These are phyloP conservation scores for Rhinolophus sinicus DNA, from an alignment of 2,113 vertebrate genomes.

Conservation along the genomic window DNA sequence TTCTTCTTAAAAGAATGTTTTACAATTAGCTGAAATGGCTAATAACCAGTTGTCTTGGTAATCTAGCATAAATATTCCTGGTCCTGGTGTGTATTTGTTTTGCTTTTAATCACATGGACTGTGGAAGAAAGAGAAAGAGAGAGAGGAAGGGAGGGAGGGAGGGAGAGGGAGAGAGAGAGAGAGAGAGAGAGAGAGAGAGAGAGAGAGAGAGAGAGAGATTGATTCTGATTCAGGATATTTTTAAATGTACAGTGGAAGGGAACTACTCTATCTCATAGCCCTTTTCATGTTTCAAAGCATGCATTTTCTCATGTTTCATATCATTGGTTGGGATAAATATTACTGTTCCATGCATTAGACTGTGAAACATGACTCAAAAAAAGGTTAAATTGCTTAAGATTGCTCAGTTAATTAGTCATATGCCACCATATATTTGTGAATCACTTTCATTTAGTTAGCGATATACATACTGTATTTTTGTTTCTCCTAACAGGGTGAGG, in stretches of 20 bases:
- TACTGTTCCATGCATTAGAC: not conserved
- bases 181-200: too few species aligned
- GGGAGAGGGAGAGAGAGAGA: not conserved
- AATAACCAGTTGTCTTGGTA: not conserved
- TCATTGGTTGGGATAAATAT: not conserved
- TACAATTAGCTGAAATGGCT: not conserved
- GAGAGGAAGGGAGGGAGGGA: too few species aligned
- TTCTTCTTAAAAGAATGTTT: constrained; percentile 35
- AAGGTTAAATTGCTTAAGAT: not conserved
- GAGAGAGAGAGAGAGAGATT: too few species aligned
- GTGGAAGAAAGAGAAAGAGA: not conserved
- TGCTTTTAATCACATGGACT: constrained; percentile 1
- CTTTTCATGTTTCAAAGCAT: constrained; percentile 4
- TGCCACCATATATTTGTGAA: not conserved
- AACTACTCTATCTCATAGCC: not conserved
- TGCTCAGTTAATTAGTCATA: not conserved
- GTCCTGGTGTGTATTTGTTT: constrained; percentile 19
- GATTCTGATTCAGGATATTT: not conserved
- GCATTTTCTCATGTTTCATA: constrained; percentile 5
- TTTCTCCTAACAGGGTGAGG: not conserved
- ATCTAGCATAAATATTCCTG: not conserved
- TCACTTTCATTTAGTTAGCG: not conserved
- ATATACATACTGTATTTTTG: not conserved
- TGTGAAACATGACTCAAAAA: not conserved
- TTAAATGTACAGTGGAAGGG: not conserved